Percentiles rank a stretch among this genome's conserved stretches.
Conservation (phyloP, 2,888 invertebrate species). For the Liodrosophila aerea region DNA sequence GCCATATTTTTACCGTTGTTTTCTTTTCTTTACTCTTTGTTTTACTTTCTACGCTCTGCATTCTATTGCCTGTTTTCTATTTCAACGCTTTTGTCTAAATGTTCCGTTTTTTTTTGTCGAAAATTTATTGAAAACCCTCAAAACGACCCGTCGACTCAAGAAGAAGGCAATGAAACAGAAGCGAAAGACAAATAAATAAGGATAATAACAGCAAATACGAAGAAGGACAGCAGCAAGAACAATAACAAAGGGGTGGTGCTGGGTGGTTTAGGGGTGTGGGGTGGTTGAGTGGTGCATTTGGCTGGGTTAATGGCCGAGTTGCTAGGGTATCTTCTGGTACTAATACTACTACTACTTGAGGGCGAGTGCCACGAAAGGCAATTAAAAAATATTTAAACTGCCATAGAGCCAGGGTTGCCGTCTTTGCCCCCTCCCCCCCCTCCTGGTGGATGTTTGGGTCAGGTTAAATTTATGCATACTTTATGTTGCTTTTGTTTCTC, state of each 20-base stretch:
- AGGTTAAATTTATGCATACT: conserved; percentile 62
- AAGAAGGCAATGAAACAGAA: conserved; percentile 56
- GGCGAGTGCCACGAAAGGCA: conserved; percentile 63
- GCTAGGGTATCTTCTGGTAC: neutral
- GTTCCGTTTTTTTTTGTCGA: conserved; percentile 14
- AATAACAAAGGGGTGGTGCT: conserved; percentile 3
- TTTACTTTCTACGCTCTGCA: no score
- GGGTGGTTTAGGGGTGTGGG: neutral
- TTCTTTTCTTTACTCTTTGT: no score
- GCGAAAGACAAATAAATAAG: conserved; percentile 76
- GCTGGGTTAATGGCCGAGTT: conserved; percentile 30
- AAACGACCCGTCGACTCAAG: conserved; percentile 13
- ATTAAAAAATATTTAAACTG: conserved; percentile 81
- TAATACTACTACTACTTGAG: conserved; percentile 2
- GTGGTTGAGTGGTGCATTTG: no score
- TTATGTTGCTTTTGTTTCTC: conserved; percentile 44
- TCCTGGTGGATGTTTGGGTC: conserved; percentile 26
- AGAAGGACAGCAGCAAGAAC: conserved; percentile 10
- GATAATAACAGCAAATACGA: conserved; percentile 58
- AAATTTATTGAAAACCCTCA: conserved; percentile 56
- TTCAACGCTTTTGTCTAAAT: conserved; percentile 45
- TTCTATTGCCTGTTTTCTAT: conserved; percentile 25
- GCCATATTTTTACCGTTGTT: no score
- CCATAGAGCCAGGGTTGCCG: conserved; percentile 47
- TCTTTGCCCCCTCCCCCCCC: no score